phyloP scores from a whole-genome alignment of 2,888 invertebrate genomes.

The Ceramica pisi region DNA sequence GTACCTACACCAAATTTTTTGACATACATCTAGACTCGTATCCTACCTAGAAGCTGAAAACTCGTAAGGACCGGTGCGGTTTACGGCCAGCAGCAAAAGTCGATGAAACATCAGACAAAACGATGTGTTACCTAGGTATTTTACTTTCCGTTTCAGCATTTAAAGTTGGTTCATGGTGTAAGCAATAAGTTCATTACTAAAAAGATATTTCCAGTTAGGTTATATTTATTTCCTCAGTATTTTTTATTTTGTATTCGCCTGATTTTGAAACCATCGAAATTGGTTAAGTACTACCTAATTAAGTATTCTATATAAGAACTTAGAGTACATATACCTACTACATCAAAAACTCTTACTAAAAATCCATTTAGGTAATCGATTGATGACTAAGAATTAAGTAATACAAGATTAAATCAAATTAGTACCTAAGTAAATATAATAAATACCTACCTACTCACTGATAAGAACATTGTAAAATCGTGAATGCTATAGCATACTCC shows the following conservation, averaged over 20 bases:
- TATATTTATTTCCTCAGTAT: neutral
- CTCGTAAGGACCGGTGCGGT: neutral
- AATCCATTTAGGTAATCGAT: neutral
- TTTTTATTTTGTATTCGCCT: too few species aligned
- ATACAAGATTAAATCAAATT: conserved; percentile 6
- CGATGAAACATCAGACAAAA: neutral
- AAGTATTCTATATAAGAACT: neutral
- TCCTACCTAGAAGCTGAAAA: neutral
- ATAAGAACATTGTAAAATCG: conserved; percentile 17
- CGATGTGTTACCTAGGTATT: neutral
- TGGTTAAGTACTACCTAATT: too few species aligned
- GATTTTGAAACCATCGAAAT: too few species aligned
- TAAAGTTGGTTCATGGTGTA: too few species aligned
- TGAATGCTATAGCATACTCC: conserved; percentile 11
- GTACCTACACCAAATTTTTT: too few species aligned
- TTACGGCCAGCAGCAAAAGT: neutral
- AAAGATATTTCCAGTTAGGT: too few species aligned
- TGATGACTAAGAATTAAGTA: conserved; percentile 5
- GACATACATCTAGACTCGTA: neutral
- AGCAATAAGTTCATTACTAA: too few species aligned
- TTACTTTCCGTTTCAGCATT: too few species aligned
- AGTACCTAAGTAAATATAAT: conserved; percentile 2
- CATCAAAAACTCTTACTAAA: neutral
- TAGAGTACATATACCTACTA: neutral
- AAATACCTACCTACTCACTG: conserved; percentile 5